Evolutionary conservation across 2,888 invertebrate genomes (phyloP).

Genomic region (Pemphredon lugubris): DNA sequence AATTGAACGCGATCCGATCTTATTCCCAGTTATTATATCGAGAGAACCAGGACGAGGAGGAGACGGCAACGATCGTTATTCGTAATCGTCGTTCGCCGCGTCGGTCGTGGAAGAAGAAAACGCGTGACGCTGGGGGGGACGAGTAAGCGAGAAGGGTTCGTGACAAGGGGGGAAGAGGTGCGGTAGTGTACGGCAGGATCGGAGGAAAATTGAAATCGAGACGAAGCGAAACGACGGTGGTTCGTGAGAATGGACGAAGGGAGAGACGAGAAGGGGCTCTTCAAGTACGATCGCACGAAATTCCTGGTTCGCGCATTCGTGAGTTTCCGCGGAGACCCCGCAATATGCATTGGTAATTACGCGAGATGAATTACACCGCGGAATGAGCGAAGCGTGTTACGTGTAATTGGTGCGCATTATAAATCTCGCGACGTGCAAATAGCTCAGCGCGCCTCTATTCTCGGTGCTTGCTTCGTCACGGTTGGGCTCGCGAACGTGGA

Average conservation of each 20-base stretch:
- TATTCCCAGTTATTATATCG: constrained; percentile 33
- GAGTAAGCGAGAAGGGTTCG: neutral
- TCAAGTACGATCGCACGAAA: constrained; percentile 64
- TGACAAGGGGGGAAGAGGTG: neutral
- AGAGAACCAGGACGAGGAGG: constrained; percentile 1
- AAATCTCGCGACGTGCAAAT: constrained; percentile 76
- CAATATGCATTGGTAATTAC: constrained; percentile 77
- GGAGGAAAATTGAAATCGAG: constrained; percentile 72
- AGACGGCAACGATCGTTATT: constrained; percentile 33
- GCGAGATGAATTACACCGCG: constrained; percentile 74
- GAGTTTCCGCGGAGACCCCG: constrained; percentile 69
- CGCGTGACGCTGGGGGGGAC: constrained; percentile 3
- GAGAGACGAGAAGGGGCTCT: constrained; percentile 35
- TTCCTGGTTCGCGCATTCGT: constrained; percentile 67
- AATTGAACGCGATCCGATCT: constrained; percentile 16
- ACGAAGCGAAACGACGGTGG: constrained; percentile 48
- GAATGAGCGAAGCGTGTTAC: constrained; percentile 77
- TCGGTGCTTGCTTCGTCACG: neutral
- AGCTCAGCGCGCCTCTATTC: constrained; percentile 46
- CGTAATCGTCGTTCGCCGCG: constrained; percentile 55
- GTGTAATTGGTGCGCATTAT: constrained; percentile 77
- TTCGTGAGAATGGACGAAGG: constrained; percentile 1
- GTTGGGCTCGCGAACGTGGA: too few relatives aligned
- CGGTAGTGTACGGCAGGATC: constrained; percentile 55
- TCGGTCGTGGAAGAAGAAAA: constrained; percentile 36